These are phyloP conservation scores for Cervus canadensis DNA, from an alignment of 2,113 vertebrate species.

Conservation along the genomic window DNA sequence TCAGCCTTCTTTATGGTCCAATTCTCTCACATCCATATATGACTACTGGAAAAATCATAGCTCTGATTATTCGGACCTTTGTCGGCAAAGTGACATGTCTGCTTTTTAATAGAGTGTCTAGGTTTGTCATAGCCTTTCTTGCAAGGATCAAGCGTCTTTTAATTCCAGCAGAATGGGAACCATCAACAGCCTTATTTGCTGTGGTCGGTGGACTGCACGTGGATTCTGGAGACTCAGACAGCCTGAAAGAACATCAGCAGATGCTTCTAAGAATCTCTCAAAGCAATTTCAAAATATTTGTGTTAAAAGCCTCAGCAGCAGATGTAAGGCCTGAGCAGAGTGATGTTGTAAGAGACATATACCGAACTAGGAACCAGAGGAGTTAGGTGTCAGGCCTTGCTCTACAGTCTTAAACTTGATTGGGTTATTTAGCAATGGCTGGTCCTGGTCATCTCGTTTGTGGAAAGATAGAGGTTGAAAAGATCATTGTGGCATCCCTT, in stretches of 20 bases:
- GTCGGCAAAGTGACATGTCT: background rate
- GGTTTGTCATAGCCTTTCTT: background rate
- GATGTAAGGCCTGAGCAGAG: constrained; percentile 29
- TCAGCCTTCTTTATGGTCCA: background rate
- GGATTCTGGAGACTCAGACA: constrained; percentile 43
- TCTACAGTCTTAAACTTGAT: background rate
- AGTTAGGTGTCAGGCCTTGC: background rate
- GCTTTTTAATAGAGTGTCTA: background rate
- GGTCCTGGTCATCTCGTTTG: background rate
- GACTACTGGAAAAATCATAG: background rate
- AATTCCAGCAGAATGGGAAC: background rate
- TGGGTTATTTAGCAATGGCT: background rate
- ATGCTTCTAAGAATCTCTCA: constrained; percentile 45
- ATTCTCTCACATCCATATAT: background rate
- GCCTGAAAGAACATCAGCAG: constrained; percentile 51
- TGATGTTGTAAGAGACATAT: constrained; percentile 16
- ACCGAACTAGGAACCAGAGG: background rate
- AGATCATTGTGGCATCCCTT: background rate
- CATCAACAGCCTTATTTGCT: rapidly evolving
- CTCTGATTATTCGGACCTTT: background rate
- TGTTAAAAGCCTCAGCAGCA: constrained; percentile 21
- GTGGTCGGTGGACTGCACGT: rapidly evolving
- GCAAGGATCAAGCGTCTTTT: background rate
- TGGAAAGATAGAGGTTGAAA: background rate
- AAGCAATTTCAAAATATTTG: constrained; percentile 36